Conservation (phyloP, 92 coral and sea anemone species). For the Phenganax stokvisi region DNA sequence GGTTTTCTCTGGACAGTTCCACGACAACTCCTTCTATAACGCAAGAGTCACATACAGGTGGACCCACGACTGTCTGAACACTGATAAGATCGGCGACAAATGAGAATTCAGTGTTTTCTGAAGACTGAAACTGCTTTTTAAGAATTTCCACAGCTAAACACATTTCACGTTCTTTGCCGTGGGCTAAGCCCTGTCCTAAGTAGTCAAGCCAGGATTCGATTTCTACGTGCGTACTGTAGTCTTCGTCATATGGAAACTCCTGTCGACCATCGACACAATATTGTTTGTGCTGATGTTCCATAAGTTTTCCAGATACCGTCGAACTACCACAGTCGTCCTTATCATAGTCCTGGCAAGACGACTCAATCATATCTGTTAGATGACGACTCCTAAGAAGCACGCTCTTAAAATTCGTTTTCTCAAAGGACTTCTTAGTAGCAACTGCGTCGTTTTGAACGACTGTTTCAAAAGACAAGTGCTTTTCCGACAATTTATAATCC, state of each 20-base stretch:
- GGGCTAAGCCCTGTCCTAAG: slow-evolving; percentile 61
- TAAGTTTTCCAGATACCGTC: neutral
- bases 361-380: neutral
- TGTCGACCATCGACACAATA: neutral
- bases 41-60: slow-evolving; percentile 51
- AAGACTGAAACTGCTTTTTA: slow-evolving; percentile 40
- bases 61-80: slow-evolving; percentile 69
- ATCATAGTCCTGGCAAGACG: neutral
- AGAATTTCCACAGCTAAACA: slow-evolving; percentile 62
- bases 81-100: slow-evolving; percentile 52
- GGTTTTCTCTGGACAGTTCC: slow-evolving; percentile 34
- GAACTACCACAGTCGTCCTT: neutral
- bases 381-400: slow-evolving; percentile 36
- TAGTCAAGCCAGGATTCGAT: slow-evolving; percentile 18
- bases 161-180: slow-evolving; percentile 76
- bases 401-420: slow-evolving; percentile 5
- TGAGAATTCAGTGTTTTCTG: slow-evolving; percentile 40
- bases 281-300: neutral
- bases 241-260: neutral
- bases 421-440: neutral
- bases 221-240: neutral
- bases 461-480: neutral
- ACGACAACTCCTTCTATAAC: slow-evolving; percentile 64
- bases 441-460: neutral
- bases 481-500: too few species aligned